Base-by-base conservation (phyloP, 1,140 invertebrate species). In the Lethrus apterus region DNA sequence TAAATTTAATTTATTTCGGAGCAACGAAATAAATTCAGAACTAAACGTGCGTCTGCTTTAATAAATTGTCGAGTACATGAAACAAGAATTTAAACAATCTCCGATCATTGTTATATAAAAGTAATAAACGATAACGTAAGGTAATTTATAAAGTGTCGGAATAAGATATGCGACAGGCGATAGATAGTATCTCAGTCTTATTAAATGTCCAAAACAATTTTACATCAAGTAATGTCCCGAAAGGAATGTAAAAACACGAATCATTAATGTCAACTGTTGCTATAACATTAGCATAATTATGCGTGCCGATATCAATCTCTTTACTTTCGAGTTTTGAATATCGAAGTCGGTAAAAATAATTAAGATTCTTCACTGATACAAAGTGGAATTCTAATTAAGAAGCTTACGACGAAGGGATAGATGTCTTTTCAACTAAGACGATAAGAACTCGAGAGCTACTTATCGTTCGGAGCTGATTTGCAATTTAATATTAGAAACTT, bases 341-440 rank as follows among this genome's bases (percentile, higher is more conserved):
- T n/a, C 23, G 23, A 26, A 26, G n/a, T n/a, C n/a, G 23, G n/a
- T 15, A 46, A 36, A 52, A 52, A 55, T 55, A 52, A 52, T 52
- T 55, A 52, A 55, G 50, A 55, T 52, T 50, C 50, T 24, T 41
- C 33, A 46, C 33, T 47, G 53, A 55, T 55, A 47, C 45, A 44
- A 52, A 52, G 52, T 50, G 50, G 54, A 55, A 55, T 55, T 52
- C 54, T 55, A 55, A 55, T 55, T 55, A 55, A 52, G 50, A 51
- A 52, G 54, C 50, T 52, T 55, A 55, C 15, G 44, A 47, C 29
- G 45, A 43, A 29, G 36, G 36, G 35, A 46, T 53, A 11, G 21
- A 11, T 29, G 38, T 46, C 48, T 46, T 47, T 50, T 40, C 42
- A 46, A 54, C 51, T 43, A 45, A 49, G 46, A 42, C 32, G 26